These are phyloP conservation scores for Hecatera dysodea DNA, from an alignment of 2,888 invertebrate genomes.

Conservation along the genomic window DNA sequence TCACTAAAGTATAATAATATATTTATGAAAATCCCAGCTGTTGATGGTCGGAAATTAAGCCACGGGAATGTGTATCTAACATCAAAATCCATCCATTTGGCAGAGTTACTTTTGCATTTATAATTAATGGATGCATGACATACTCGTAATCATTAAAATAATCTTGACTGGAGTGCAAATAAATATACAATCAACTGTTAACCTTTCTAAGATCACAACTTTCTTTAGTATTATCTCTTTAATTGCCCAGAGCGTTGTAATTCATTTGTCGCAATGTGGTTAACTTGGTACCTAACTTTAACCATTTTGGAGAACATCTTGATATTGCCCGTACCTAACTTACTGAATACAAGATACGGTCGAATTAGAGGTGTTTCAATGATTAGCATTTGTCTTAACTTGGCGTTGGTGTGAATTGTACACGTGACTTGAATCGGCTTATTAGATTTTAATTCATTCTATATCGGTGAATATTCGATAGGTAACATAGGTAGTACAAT, in stretches of 20 bases:
- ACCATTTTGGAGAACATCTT: slow-evolving; percentile 62
- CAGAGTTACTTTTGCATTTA: neutral
- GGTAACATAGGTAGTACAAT: neutral
- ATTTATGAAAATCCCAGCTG: neutral
- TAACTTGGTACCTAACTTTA: slow-evolving; percentile 72
- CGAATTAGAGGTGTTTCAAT: slow-evolving; percentile 26
- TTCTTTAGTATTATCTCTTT: slow-evolving; percentile 70
- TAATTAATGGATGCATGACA: neutral
- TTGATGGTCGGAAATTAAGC: neutral
- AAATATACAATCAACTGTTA: slow-evolving; percentile 32
- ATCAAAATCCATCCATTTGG: neutral
- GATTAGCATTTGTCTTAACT: slow-evolving; percentile 7
- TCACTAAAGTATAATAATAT: neutral
- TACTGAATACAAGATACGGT: slow-evolving; percentile 33
- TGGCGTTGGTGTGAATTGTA: slow-evolving; percentile 6
- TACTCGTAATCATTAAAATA: neutral
- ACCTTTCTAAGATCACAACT: slow-evolving; percentile 64
- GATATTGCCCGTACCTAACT: slow-evolving; percentile 31
- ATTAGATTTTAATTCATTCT: slow-evolving; percentile 30
- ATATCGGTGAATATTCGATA: neutral
- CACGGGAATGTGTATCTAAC: neutral
- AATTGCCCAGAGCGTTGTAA: slow-evolving; percentile 67
- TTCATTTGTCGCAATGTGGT: slow-evolving; percentile 60
- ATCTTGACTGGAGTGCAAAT: slow-evolving; percentile 15
- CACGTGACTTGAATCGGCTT: slow-evolving; percentile 40